Base-by-base conservation (phyloP, 2,888 invertebrate genomes). In the Enchytraeus crypticus region DNA sequence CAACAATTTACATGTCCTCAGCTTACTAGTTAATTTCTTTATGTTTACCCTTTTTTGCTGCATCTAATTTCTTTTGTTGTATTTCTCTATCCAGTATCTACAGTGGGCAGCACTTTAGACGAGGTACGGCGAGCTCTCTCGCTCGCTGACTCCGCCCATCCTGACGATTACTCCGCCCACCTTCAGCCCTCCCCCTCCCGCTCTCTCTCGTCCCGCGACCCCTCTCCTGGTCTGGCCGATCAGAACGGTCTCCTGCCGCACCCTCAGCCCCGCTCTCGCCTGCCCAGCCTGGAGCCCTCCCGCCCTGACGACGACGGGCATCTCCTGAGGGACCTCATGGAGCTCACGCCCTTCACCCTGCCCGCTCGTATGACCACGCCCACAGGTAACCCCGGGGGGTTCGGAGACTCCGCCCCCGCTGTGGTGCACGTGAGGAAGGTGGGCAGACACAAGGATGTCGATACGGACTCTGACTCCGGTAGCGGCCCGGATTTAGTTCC, bases 401-500 rank as follows among this genome's bases (percentile, higher is more conserved):
- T 18, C 18, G 38, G 11, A 18, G 38, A 38, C 18, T 18, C 8
- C 18, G 8, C 38, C 26, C 23, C 55, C 23, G 32, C 55, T 27
- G 34, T 32, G 14, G 23, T 54, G 21, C 55, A 61, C 18, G 61
- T 61, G 32, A 46, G 61, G 18, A 54, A 61, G 53, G 32, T 61
- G 2, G 26, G 59, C 51, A 59, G 53, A 26, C 47, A 51, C 8
- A 61, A 61, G 38, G 32, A 57, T 43, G 30, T 51, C 27, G 61
- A 61, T 57, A 57, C 61, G 5, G 61, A 61, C 33, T 61, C 61
- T 38, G 8, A 8, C 8, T 38, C 38, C 11, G 18, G 38, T 38
- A 18, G 18, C 8, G 38, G 8, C 11, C 11, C 8, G 38, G 38
- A 38, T 38, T 8, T 38, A 18, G 38, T 18, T 8, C n/a, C n/a